Evolutionary conservation across 2,888 invertebrate species (phyloP), one percentile per base, ranked within the genome.

Genomic region (Nemoura dubitans): DNA sequence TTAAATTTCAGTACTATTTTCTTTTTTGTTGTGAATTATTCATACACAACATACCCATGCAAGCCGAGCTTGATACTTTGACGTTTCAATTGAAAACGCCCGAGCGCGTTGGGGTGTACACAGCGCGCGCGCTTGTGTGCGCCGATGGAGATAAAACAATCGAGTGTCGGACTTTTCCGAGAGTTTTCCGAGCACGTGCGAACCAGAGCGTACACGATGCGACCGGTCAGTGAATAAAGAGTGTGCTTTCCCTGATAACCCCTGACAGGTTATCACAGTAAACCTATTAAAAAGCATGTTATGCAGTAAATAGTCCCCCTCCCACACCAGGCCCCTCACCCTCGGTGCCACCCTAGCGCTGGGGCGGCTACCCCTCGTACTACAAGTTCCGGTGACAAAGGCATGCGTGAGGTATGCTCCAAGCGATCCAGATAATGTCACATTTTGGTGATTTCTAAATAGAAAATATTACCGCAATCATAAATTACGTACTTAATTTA

Each of bases 201-300:
- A 59, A 10, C 59, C 59, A 10, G 25, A 28, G 78, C 27, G 26
- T 10, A 14, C 26, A 78, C 78, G 78, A 81, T 7, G 28, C 28
- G 28, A 10, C 81, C 16, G 76, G 27, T 76, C 26, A n/a, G 76
- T 84, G 76, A 84, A 84, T 76, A 27, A 59, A 59, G 21, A 16
- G 84, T 76, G 26, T 59, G 84, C 84, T 42, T 21, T 85, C 26
- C 81, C 81, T 83, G 87, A 87, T 86, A 87, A 87, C 87, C 87
- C 27, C 80, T 21, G 76, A 78, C 86, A 87, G 87, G 87, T 87
- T 87, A 87, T 87, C 87, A 85, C 28, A 83, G 27, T 81, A 25
- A 29, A 76, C 76, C 78, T 86, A 86, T 86, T 87, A 86, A 83
- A 87, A 83, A 83, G 83, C 86, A 78, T 87, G 82, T 86, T 84